These are phyloP conservation scores for Globodera ellingtonae DNA, from an alignment of 1,140 invertebrate species.

Conservation along the genomic window DNA sequence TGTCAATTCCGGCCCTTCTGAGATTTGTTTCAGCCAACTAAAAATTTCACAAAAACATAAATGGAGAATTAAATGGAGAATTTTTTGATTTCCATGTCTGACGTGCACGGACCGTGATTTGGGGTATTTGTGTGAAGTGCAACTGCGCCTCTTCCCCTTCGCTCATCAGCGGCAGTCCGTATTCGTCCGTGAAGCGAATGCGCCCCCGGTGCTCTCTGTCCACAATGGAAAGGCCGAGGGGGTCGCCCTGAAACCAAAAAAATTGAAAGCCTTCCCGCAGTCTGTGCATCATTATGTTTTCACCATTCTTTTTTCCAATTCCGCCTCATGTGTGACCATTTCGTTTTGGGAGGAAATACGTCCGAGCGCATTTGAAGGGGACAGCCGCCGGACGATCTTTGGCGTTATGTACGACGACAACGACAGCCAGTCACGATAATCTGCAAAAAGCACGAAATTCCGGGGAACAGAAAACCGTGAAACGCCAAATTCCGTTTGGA, in stretches of 20 bases:
- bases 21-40: constrained; percentile 70
- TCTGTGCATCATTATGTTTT: neutral
- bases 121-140: constrained; percentile 77
- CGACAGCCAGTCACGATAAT: constrained; percentile 81
- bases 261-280: neutral
- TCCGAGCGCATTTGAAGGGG: constrained; percentile 46
- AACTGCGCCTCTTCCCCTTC: constrained; percentile 78
- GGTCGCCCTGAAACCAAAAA: constrained; percentile 38
- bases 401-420: constrained; percentile 78
- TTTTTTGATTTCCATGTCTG: neutral
- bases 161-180: constrained; percentile 77
- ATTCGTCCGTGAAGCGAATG: constrained; percentile 66
- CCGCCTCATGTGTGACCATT: constrained; percentile 52
- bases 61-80: neutral
- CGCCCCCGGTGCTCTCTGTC: constrained; percentile 54
- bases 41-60: constrained; percentile 42
- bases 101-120: constrained; percentile 65
- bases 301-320: constrained; percentile 51
- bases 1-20: constrained; percentile 54
- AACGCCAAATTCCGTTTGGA: too few relatives aligned
- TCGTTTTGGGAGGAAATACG: constrained; percentile 57
- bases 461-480: too few relatives aligned
- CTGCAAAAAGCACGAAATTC: constrained; percentile 69
- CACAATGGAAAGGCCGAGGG: constrained; percentile 27
- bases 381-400: constrained; percentile 60